These are phyloP conservation scores for Dascillus cervinus DNA, from an alignment of 2,888 invertebrate species.

Conservation along the genomic window DNA sequence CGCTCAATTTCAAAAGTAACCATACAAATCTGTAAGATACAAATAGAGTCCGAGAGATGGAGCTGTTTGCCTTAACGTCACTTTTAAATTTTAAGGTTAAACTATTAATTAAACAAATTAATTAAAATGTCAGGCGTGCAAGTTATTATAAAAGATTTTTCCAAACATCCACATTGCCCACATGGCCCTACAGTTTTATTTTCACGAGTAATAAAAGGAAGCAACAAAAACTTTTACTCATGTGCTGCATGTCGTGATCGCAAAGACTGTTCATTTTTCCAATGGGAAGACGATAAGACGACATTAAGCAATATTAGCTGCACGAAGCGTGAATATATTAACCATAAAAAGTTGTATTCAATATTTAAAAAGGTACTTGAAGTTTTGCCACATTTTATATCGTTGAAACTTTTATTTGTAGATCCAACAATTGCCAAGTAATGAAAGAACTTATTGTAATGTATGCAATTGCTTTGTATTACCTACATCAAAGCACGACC, in stretches of 20 bases:
- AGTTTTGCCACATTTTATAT: neutral
- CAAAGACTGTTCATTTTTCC: slow-evolving; percentile 67
- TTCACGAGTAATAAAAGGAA: slow-evolving; percentile 38
- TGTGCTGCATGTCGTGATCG: slow-evolving; percentile 80
- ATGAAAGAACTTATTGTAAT: slow-evolving; percentile 55
- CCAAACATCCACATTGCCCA: slow-evolving; percentile 60
- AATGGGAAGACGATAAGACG: slow-evolving; percentile 45
- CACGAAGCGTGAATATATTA: slow-evolving; percentile 48
- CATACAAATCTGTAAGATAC: too few relatives aligned
- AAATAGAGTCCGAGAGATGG: too few relatives aligned
- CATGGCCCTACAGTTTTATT: slow-evolving; percentile 75
- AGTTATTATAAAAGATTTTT: slow-evolving; percentile 50
- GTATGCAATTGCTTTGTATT: slow-evolving; percentile 53
- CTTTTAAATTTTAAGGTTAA: too few relatives aligned
- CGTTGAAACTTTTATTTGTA: slow-evolving; percentile 23
- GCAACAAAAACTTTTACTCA: slow-evolving; percentile 58
- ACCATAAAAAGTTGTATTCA: slow-evolving; percentile 48
- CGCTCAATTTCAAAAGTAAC: too few relatives aligned
- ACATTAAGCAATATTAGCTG: slow-evolving; percentile 39
- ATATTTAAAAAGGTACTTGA: slow-evolving; percentile 46
- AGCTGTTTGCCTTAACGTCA: too few relatives aligned
- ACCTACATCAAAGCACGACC: slow-evolving; percentile 37
- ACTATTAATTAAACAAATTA: neutral
- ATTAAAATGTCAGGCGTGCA: slow-evolving; percentile 38
- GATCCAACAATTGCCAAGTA: slow-evolving; percentile 42